These are phyloP conservation scores for Sinelater perroti DNA, from an alignment of 2,888 invertebrate species.

Conservation along the genomic window DNA sequence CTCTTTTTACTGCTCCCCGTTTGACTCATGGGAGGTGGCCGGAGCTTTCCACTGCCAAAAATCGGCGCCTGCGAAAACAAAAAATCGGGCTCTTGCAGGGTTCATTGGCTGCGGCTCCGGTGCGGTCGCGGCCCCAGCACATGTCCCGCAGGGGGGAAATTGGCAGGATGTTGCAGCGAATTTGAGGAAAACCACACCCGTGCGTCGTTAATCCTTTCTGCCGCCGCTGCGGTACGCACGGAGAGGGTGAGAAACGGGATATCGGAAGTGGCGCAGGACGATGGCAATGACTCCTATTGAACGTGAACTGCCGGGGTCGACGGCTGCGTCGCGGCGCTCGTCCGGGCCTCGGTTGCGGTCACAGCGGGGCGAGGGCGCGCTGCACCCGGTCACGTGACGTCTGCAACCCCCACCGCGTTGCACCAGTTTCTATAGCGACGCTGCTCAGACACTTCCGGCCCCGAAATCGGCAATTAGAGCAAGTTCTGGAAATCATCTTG, in stretches of 20 bases:
- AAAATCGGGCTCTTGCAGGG: constrained; percentile 4
- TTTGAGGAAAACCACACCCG: constrained; percentile 35
- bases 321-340: constrained; percentile 55
- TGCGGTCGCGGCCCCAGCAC: not conserved
- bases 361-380: constrained; percentile 50
- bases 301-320: constrained; percentile 65
- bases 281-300: constrained; percentile 63
- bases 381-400: constrained; percentile 49
- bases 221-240: constrained; percentile 35
- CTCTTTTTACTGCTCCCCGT: too few relatives aligned
- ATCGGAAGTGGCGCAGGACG: constrained; percentile 45
- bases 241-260: constrained; percentile 41
- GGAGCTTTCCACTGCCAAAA: constrained; percentile 5
- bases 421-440: constrained; percentile 47
- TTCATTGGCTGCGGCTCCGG: constrained; percentile 4
- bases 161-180: constrained; percentile 21
- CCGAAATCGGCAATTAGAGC: constrained; percentile 23
- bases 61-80: not conserved
- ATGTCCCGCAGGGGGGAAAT: not conserved
- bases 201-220: constrained; percentile 37
- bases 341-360: constrained; percentile 55
- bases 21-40: constrained; percentile 2
- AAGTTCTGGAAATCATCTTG: constrained; percentile 11
- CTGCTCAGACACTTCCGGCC: constrained; percentile 40
- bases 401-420: constrained; percentile 50